Base-by-base conservation (phyloP, 2,888 invertebrate species). In the Agonopterix alstromeriana region DNA sequence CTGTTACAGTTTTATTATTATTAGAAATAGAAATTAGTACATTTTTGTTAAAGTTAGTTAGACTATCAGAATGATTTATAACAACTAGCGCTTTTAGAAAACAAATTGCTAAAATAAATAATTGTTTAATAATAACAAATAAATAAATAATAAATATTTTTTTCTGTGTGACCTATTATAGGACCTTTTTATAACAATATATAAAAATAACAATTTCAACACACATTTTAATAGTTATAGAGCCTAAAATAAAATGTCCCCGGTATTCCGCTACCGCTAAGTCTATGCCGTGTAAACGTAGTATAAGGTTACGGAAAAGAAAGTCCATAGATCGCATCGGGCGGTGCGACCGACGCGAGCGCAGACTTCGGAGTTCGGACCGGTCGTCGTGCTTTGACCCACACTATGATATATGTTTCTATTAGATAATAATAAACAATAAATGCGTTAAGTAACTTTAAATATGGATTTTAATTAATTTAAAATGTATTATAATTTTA, bases 321-420 rank as follows among this genome's bases (percentile, higher is more conserved):
- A 85, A 85, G 86, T 84, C 65, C 70, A 67, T 65, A 65, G 56
- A 66, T 62, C 54, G 59, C 49, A 53, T 50, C 50, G 54, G 53
- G 53, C 44, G 54, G 9, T 35, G 50, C 40, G 38, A 53, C 50
- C 54, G 45, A 3, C 5, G 7, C 5, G 27, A 7, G 27, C 27
- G 7, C 27, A 27, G 27, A 27, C 27, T 5, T 27, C 27, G 27
- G 27, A 27, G 27, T 62, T 54, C 60, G 53, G 63, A 72, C 71
- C 78, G 79, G 77, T 77, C 75, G 70, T 60, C 68, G 76, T 70
- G 77, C 78, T 81, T 72, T 82, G 84, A 83, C 83, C 86, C 68
- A 70, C 51, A 55, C 61, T 58, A 60, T 41, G 27, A 27, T 27
- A 46, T 45, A 42, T 45, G 45, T 50, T 45, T 45, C 38, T 36